phyloP scores from a whole-genome alignment of 2,888 invertebrate genomes.

The Venustoraphidia nigricollis region DNA sequence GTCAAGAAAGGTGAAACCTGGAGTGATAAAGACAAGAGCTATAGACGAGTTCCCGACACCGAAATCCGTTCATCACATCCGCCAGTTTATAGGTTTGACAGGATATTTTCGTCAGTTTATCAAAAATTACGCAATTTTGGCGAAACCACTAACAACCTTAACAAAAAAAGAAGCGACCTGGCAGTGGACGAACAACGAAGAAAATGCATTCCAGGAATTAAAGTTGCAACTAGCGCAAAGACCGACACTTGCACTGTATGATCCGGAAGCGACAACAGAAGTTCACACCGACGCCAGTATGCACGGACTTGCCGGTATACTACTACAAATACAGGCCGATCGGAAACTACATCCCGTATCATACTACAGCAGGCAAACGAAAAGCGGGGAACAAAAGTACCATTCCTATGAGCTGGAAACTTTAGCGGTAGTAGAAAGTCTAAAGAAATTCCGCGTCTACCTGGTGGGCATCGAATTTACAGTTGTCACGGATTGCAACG shows the following conservation, averaged over 20 bases:
- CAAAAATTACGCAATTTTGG: too few species aligned
- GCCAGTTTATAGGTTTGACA: too few species aligned
- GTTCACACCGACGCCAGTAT: conserved; percentile 17
- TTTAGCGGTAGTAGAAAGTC: too few species aligned
- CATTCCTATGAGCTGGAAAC: conserved; percentile 22
- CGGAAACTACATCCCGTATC: conserved; percentile 15
- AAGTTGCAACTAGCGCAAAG: conserved; percentile 5
- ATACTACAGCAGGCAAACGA: conserved; percentile 20
- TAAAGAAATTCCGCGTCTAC: too few species aligned
- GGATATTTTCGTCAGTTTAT: too few species aligned
- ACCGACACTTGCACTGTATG: conserved; percentile 12
- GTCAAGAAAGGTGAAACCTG: conserved; percentile 8
- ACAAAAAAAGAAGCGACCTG: too few species aligned
- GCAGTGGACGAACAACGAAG: too few species aligned
- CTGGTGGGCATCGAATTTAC: too few species aligned
- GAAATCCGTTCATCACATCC: too few species aligned
- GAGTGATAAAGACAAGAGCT: conserved; percentile 8
- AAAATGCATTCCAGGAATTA: conserved; percentile 10
- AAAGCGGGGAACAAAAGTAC: conserved; percentile 18
- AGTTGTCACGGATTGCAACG: too few species aligned
- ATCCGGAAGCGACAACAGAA: conserved; percentile 14
- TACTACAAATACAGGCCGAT: conserved; percentile 16
- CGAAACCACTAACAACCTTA: too few species aligned
- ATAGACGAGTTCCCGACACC: too few species aligned
- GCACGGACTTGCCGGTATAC: conserved; percentile 15